Conservation (phyloP, 2,113 vertebrate genomes). For the Girardinichthys multiradiatus region DNA sequence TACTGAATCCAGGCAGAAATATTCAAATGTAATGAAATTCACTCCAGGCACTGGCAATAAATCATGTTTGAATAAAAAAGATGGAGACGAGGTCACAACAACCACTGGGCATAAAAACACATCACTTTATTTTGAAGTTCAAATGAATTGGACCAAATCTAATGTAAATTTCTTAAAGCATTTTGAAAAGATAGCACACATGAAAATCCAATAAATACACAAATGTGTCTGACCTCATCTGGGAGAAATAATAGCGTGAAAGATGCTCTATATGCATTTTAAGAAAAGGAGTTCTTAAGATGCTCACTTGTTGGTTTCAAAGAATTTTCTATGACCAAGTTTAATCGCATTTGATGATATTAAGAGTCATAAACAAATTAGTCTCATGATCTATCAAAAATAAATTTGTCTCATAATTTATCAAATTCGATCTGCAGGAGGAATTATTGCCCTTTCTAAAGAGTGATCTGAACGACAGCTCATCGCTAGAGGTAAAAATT, state of each 20-base stretch:
- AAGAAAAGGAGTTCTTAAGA: not conserved
- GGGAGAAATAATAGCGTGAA: not conserved
- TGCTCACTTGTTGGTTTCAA: not conserved
- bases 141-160: not conserved
- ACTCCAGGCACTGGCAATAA: not conserved
- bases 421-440: too few species aligned
- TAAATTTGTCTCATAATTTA: too few species aligned
- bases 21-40: not conserved
- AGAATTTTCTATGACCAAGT: not conserved
- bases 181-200: not conserved
- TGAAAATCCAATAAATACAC: not conserved
- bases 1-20: not conserved
- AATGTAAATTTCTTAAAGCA: not conserved
- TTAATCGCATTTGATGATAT: not conserved
- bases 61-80: not conserved
- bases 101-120: not conserved
- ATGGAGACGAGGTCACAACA: not conserved
- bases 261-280: not conserved
- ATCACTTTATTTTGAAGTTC: not conserved
- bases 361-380: not conserved
- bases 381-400: not conserved
- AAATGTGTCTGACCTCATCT: not conserved
- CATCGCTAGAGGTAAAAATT: too few species aligned
- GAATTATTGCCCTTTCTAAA: too few species aligned
- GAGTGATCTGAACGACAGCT: too few species aligned